Percentiles rank a stretch among this genome's conserved stretches.
phyloP scores from a whole-genome alignment of 2,888 invertebrate genomes.

The Helleia helle region DNA sequence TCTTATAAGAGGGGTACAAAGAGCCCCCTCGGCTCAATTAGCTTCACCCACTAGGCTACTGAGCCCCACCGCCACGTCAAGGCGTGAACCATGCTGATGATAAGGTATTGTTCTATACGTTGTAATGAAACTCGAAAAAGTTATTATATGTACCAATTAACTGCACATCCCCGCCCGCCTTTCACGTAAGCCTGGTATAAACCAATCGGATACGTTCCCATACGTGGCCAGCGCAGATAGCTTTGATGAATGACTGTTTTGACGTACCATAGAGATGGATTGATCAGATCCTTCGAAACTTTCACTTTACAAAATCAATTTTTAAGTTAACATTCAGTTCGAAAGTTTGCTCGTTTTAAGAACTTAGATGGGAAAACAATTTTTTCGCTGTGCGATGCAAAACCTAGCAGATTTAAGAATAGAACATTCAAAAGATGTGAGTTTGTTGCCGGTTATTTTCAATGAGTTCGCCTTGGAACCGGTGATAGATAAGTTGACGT shows the following conservation, averaged over 20 bases:
- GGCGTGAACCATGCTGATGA: no score
- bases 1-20: no score
- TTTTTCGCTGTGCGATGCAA: no score
- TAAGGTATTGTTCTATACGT: no score
- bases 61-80: no score
- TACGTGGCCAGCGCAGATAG: constrained; percentile 43
- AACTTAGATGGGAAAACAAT: neutral
- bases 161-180: neutral
- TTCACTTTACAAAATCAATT: constrained; percentile 4
- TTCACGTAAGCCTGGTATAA: neutral
- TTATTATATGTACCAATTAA: neutral
- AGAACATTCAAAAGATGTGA: no score
- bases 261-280: constrained; percentile 22
- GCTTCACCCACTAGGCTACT: no score
- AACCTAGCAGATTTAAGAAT: no score
- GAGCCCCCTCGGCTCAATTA: no score
- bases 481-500: no score
- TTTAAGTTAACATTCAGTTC: neutral
- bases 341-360: neutral
- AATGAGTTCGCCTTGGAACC: no score
- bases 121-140: neutral
- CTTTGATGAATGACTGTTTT: constrained; percentile 55
- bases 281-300: neutral
- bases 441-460: no score
- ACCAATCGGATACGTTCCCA: constrained; percentile 1